Conservation (phyloP, 2,888 invertebrate species). For the Bombyx huttoni region DNA sequence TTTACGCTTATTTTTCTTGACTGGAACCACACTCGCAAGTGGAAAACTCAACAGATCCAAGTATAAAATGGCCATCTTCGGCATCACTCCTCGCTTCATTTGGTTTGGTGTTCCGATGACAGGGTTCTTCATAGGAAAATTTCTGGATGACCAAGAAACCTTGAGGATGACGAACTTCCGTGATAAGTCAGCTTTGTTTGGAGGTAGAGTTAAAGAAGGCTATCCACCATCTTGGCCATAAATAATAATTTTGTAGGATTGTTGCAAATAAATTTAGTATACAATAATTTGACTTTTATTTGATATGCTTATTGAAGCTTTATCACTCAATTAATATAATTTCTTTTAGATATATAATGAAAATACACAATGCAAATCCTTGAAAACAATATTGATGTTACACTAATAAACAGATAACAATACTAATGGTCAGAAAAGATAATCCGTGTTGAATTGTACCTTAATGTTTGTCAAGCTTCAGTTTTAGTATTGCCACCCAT, state of each 20-base stretch:
- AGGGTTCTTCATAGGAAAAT: constrained; percentile 75
- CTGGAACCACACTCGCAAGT: constrained; percentile 79
- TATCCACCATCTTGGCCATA: constrained; percentile 83
- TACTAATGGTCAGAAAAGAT: too few relatives aligned
- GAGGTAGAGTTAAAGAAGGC: constrained; percentile 75
- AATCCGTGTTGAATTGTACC: too few relatives aligned
- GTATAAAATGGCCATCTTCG: constrained; percentile 67
- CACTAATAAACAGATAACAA: too few relatives aligned
- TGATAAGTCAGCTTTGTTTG: constrained; percentile 86
- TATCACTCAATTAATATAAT: not conserved
- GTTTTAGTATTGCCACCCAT: too few relatives aligned
- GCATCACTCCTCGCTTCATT: constrained; percentile 65
- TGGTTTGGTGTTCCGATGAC: constrained; percentile 67
- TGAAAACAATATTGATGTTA: too few relatives aligned
- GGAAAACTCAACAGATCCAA: constrained; percentile 71
- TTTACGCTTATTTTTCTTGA: constrained; percentile 77
- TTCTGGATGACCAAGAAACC: constrained; percentile 78
- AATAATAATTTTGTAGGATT: constrained; percentile 10
- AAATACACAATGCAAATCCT: too few relatives aligned
- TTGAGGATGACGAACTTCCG: constrained; percentile 80
- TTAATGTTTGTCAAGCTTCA: too few relatives aligned
- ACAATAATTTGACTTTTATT: not conserved
- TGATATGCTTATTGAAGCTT: not conserved
- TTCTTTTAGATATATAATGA: not conserved
- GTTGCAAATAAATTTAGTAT: constrained; percentile 5